Conservation (phyloP, 2,797 vertebrate species). For the Pampus argenteus region DNA sequence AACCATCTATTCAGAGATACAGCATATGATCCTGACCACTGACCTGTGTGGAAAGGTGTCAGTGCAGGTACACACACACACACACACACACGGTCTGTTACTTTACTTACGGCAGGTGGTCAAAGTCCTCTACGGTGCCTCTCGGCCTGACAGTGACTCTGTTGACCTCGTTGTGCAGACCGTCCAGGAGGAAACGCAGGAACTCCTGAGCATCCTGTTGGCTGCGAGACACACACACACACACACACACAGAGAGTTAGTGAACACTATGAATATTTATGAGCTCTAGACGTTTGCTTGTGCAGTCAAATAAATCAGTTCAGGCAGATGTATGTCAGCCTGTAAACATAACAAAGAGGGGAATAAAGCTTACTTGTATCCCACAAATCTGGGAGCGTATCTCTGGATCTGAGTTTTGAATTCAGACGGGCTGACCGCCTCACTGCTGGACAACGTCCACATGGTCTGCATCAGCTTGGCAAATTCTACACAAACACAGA, state of each 20-base stretch:
- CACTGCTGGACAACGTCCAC: constrained; percentile 93
- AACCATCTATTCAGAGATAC: neutral
- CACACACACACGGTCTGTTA: neutral
- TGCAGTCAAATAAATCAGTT: neutral
- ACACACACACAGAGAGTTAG: neutral
- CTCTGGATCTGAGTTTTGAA: constrained; percentile 99
- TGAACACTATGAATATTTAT: neutral
- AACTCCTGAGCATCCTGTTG: constrained; percentile 99
- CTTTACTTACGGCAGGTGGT: constrained; percentile 92
- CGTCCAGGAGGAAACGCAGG: constrained; percentile 95
- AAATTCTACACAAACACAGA: constrained; percentile 86
- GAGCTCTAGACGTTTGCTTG: neutral
- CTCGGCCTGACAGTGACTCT: constrained; percentile 90
- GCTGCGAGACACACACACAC: constrained; percentile 72
- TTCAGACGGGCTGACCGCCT: constrained; percentile 95
- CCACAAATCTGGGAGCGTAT: constrained; percentile 96
- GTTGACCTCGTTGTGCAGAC: constrained; percentile 97
- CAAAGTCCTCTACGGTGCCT: constrained; percentile 87
- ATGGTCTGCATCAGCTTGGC: constrained; percentile 96
- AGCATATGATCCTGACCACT: neutral
- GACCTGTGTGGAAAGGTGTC: neutral
- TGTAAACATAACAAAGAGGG: neutral
- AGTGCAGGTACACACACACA: constrained; percentile 5
- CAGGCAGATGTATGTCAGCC: neutral
- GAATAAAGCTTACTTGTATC: constrained; percentile 91